These are phyloP conservation scores for Pemphredon lugubris DNA, from an alignment of 2,888 invertebrate species.

Conservation along the genomic window DNA sequence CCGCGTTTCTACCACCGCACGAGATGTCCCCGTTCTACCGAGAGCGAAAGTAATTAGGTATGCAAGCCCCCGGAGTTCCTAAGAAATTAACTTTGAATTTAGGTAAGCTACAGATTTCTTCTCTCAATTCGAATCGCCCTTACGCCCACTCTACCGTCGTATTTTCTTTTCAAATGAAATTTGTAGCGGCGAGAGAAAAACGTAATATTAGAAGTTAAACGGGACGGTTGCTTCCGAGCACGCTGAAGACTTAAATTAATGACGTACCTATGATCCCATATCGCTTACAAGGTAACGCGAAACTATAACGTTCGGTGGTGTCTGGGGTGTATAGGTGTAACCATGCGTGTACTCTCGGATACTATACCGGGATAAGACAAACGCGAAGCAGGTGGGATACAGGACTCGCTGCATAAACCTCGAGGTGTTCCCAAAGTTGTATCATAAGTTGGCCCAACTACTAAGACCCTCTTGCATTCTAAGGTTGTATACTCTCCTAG, in stretches of 20 bases:
- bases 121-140: too few species aligned
- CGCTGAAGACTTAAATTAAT: too few species aligned
- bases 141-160: too few species aligned
- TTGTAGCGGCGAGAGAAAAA: too few species aligned
- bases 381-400: conserved; percentile 19
- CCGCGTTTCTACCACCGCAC: background rate
- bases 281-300: too few species aligned
- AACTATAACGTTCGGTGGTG: too few species aligned
- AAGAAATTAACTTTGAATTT: background rate
- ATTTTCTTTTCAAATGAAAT: background rate
- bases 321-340: too few species aligned
- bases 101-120: too few species aligned
- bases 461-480: conserved; percentile 47
- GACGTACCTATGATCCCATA: too few species aligned
- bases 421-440: conserved; percentile 50
- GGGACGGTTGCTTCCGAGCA: too few species aligned
- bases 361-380: background rate
- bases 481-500: conserved; percentile 39
- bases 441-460: conserved; percentile 55
- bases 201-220: too few species aligned
- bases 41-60: conserved; percentile 16
- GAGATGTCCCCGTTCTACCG: conserved; percentile 29
- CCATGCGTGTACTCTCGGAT: background rate
- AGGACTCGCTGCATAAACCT: conserved; percentile 39
- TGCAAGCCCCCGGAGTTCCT: conserved; percentile 8